Conservation (phyloP, 2,797 vertebrate genomes). For the Eleutherodactylus coqui region DNA sequence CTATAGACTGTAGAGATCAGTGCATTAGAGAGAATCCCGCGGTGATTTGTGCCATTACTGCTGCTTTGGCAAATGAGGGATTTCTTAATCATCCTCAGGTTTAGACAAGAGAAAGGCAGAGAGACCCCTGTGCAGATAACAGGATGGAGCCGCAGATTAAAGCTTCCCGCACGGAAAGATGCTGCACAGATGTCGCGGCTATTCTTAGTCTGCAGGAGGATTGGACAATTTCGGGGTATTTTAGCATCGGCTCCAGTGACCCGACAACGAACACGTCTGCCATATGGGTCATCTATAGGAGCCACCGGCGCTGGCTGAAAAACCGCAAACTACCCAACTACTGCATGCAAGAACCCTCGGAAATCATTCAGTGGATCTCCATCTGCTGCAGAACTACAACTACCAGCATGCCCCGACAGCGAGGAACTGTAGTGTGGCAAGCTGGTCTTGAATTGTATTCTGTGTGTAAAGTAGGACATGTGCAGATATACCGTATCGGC, state of each 20-base stretch:
- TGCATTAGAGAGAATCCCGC: slow-evolving; percentile 51
- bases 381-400: background rate
- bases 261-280: background rate
- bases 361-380: too few species aligned
- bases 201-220: slow-evolving; percentile 36
- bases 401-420: background rate
- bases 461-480: background rate
- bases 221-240: slow-evolving; percentile 2
- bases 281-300: background rate
- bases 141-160: slow-evolving; percentile 23
- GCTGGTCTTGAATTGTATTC: background rate
- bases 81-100: slow-evolving; percentile 52
- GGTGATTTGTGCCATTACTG: slow-evolving; percentile 45
- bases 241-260: slow-evolving; percentile 7
- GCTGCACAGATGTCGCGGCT: slow-evolving; percentile 52
- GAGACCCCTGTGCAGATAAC: slow-evolving; percentile 40
- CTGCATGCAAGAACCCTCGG: too few species aligned
- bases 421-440: background rate
- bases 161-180: slow-evolving; percentile 21
- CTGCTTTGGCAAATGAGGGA: slow-evolving; percentile 55
- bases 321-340: too few species aligned
- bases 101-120: slow-evolving; percentile 47
- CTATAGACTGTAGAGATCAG: slow-evolving; percentile 9
- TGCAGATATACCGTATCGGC: background rate
- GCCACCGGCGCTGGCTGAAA: background rate